Conservation (phyloP, 2,888 invertebrate genomes). For the Macroteleia sp. region DNA sequence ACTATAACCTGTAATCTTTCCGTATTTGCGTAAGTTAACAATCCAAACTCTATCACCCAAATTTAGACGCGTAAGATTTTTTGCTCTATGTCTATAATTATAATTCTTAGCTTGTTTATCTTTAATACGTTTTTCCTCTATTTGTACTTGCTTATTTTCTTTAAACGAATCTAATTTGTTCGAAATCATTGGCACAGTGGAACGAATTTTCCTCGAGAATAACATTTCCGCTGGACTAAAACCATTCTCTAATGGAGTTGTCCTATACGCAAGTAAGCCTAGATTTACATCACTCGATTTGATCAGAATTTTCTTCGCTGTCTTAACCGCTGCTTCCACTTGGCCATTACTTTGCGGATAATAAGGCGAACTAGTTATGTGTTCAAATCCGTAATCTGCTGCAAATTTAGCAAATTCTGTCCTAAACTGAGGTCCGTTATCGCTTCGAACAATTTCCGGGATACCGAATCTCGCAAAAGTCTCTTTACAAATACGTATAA, state of each 20-base stretch:
- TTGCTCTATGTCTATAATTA: constrained; percentile 57
- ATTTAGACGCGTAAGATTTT: constrained; percentile 38
- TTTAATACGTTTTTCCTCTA: constrained; percentile 45
- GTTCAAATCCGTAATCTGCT: background rate
- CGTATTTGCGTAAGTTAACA: constrained; percentile 44
- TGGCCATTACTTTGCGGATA: constrained; percentile 15
- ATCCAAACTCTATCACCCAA: constrained; percentile 67
- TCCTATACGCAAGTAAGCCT: constrained; percentile 16
- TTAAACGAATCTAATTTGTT: constrained; percentile 13
- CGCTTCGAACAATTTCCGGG: constrained; percentile 1
- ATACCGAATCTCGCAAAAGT: constrained; percentile 17
- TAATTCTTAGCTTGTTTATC: constrained; percentile 50
- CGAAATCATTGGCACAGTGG: background rate
- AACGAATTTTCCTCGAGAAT: constrained; percentile 14
- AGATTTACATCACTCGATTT: constrained; percentile 14
- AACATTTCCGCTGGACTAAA: constrained; percentile 22
- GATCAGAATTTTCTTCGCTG: background rate
- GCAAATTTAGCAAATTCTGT: constrained; percentile 13
- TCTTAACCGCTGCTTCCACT: background rate
- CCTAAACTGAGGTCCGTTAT: constrained; percentile 16
- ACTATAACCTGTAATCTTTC: background rate
- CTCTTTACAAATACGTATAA: constrained; percentile 4
- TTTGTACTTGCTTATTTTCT: constrained; percentile 7
- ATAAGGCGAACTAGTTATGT: constrained; percentile 18
- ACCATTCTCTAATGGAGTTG: constrained; percentile 23